Conservation (phyloP, 2,113 vertebrate genomes). For the Tragelaphus scriptus region DNA sequence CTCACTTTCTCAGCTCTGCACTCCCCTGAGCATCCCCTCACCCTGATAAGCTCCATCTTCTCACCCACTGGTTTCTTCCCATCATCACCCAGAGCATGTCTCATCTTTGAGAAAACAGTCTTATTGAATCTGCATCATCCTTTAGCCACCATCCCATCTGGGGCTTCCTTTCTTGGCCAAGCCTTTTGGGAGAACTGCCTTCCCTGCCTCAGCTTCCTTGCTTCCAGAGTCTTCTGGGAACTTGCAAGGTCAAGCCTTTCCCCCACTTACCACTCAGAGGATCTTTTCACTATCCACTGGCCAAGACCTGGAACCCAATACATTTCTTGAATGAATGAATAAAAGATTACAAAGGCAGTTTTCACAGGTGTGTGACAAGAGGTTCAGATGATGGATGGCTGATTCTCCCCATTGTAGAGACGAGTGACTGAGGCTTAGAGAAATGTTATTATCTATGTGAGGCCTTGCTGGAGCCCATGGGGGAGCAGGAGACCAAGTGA, state of each 20-base stretch:
- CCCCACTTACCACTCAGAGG: background rate
- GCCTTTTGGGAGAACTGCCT: background rate
- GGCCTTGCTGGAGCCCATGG: background rate
- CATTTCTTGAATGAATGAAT: background rate
- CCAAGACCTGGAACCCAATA: background rate
- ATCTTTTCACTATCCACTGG: background rate
- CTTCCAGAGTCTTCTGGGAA: background rate
- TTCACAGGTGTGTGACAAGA: background rate
- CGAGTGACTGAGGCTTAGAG: background rate
- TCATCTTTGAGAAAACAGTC: background rate
- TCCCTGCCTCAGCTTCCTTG: background rate
- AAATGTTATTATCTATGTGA: background rate
- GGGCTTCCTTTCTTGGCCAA: background rate
- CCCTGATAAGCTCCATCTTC: background rate
- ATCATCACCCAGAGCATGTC: background rate
- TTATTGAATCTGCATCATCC: background rate
- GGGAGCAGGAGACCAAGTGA: background rate
- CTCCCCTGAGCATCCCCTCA: no score
- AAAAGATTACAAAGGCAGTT: background rate
- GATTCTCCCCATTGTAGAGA: background rate
- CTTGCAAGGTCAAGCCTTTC: background rate
- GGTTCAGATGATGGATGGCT: background rate
- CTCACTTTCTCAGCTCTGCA: background rate
- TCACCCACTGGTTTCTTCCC: background rate
- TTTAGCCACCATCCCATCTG: background rate